Evolutionary conservation across 2,797 vertebrate genomes (phyloP).

Genomic region (Tauraco hartlaubi): DNA sequence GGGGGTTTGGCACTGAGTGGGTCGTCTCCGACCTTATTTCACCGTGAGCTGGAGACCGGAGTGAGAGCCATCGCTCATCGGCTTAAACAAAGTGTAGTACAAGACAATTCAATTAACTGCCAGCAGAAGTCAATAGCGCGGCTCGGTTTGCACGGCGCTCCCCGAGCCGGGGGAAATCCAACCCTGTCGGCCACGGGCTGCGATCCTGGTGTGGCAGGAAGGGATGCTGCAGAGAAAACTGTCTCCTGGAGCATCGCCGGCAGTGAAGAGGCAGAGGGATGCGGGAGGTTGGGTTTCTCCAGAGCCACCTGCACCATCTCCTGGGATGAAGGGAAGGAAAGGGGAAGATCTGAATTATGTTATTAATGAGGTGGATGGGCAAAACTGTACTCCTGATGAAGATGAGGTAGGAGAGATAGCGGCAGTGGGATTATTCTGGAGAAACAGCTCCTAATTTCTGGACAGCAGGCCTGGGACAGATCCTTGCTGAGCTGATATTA

Average conservation of each 20-base stretch:
- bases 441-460: neutral
- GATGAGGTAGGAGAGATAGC: neutral
- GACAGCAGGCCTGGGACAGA: neutral
- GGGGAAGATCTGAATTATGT: no score
- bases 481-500: neutral
- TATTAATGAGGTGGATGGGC: neutral
- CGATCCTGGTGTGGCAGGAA: neutral
- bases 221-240: neutral
- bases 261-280: fast-evolving
- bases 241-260: fast-evolving
- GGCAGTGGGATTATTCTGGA: neutral
- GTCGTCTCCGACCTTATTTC: neutral
- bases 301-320: neutral
- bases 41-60: neutral
- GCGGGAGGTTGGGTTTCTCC: neutral
- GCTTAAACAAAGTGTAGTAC: conserved; percentile 42
- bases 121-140: neutral
- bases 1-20: fast-evolving
- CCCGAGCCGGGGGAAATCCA: neutral
- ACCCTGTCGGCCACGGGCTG: neutral
- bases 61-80: neutral
- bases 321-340: neutral
- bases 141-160: fast-evolving
- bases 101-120: conserved; percentile 50
- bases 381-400: neutral